These are phyloP conservation scores for Origma solitaria DNA, from an alignment of 2,113 vertebrate species.

Conservation along the genomic window DNA sequence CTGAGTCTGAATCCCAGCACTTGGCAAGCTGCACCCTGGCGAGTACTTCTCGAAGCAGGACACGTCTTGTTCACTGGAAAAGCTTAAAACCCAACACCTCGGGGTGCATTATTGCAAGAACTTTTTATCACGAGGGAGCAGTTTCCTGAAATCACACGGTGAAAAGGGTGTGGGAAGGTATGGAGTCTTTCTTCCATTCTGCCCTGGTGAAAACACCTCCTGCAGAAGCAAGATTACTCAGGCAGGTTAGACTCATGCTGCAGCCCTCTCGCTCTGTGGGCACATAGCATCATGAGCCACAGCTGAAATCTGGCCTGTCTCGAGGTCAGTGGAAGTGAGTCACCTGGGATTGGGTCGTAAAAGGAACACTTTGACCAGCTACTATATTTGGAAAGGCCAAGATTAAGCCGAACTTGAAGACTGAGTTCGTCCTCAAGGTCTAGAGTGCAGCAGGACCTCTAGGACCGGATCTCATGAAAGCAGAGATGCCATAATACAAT, in stretches of 20 bases:
- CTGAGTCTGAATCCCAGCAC: not conserved
- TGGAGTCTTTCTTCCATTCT: not conserved
- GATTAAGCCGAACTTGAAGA: not conserved
- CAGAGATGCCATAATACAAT: not conserved
- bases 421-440: not conserved
- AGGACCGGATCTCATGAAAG: not conserved
- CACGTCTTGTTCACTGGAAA: conserved; percentile 25
- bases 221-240: not conserved
- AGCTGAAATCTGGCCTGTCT: not conserved
- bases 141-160: not conserved
- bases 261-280: not conserved
- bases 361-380: not conserved
- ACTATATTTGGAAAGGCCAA: not conserved
- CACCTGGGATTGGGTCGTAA: not conserved
- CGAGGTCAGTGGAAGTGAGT: not conserved
- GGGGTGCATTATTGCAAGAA: conserved; percentile 4
- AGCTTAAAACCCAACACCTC: conserved; percentile 49
- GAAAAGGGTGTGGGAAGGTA: not conserved
- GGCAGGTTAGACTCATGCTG: not conserved
- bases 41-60: conserved; percentile 27
- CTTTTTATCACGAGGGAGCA: conserved; percentile 20
- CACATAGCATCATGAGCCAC: rapidly evolving
- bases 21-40: not conserved
- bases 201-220: not conserved
- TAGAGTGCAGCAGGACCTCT: not conserved